phyloP scores from a whole-genome alignment of 2,113 vertebrate genomes.

The Cettia cetti region DNA sequence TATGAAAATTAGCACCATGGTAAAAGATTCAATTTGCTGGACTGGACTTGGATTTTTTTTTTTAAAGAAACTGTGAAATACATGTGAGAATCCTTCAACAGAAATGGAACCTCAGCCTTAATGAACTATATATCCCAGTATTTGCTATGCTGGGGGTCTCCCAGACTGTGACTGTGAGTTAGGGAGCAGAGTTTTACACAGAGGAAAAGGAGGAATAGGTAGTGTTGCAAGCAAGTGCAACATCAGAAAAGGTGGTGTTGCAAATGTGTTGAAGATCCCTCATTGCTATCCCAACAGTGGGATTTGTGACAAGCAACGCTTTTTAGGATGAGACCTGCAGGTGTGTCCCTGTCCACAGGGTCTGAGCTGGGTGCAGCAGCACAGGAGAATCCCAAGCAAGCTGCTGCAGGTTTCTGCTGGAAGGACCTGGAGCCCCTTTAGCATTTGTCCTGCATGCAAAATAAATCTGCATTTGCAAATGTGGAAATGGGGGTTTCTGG shows the following conservation, averaged over 20 bases:
- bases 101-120: not conserved
- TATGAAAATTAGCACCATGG: not conserved
- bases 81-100: not conserved
- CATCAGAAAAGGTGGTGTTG: not conserved
- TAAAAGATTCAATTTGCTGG: not conserved
- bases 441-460: not conserved
- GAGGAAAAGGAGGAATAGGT: not conserved
- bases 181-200: not conserved
- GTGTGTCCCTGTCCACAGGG: accelerated
- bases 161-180: not conserved
- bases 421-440: not conserved
- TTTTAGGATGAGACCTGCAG: not conserved
- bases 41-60: not conserved
- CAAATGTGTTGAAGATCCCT: not conserved
- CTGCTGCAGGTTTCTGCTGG: not conserved
- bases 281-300: not conserved
- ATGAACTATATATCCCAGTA: not conserved
- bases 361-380: not conserved
- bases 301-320: not conserved
- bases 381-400: not conserved
- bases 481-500: not conserved
- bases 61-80: not conserved
- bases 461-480: not conserved
- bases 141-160: not conserved
- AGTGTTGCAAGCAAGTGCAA: not conserved